Conservation (phyloP, 2,888 invertebrate species). For the Scaptomyza tumidula region DNA sequence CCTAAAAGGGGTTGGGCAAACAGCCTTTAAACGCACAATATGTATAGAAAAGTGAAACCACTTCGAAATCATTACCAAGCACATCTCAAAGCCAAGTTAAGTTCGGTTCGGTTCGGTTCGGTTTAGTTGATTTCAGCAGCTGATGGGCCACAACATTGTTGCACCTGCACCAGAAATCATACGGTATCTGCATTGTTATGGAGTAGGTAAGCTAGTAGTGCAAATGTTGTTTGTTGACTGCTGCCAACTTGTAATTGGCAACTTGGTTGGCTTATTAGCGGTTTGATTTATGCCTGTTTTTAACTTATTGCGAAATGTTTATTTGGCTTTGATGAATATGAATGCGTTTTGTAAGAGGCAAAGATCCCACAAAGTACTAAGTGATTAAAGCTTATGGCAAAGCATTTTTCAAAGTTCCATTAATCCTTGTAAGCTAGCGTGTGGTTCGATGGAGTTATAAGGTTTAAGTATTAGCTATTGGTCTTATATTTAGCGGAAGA, state of each 20-base stretch:
- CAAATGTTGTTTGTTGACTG: slow-evolving; percentile 38
- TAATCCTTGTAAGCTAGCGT: neutral
- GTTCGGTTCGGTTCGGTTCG: neutral
- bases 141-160: slow-evolving; percentile 68
- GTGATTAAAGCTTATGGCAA: neutral
- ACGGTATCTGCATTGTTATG: slow-evolving; percentile 48
- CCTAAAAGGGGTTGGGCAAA: slow-evolving; percentile 63
- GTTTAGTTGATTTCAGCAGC: slow-evolving; percentile 51
- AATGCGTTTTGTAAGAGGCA: slow-evolving; percentile 33
- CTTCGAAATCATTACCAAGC: slow-evolving; percentile 62
- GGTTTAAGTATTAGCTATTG: neutral
- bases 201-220: slow-evolving; percentile 41
- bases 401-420: neutral
- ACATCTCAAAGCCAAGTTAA: slow-evolving; percentile 18
- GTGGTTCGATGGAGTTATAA: neutral
- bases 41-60: slow-evolving; percentile 69
- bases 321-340: slow-evolving; percentile 33
- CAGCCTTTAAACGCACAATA: slow-evolving; percentile 22
- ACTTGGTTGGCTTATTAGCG: slow-evolving; percentile 59
- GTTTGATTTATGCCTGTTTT: slow-evolving; percentile 66
- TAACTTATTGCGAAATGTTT: slow-evolving; percentile 61
- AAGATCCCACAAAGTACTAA: neutral
- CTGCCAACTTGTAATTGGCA: slow-evolving; percentile 46
- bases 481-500: neutral
- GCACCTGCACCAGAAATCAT: slow-evolving; percentile 64